Evolutionary conservation across 2,797 vertebrate genomes (phyloP), one percentile per base, ranked within the genome.

Genomic region (Astyanax mexicanus): DNA sequence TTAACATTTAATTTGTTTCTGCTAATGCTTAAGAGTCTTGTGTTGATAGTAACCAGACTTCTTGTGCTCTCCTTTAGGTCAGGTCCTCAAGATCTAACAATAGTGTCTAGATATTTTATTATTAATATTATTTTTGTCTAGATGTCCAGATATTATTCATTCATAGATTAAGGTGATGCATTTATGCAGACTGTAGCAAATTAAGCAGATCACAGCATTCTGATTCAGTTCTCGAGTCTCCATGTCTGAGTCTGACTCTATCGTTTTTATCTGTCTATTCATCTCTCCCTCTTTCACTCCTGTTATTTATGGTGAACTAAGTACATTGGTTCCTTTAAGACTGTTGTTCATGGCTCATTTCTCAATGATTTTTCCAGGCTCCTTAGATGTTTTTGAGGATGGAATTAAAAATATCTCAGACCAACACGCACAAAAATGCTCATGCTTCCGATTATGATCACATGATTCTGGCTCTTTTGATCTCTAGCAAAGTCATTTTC

Each of bases 391-490:
- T 6, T 78, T 55, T 69, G 55, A 27, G 37, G 40, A 69, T 38
- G 69, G 32, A 51, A 52, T 42, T 38, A 47, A 49, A 57, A 58
- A 42, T 45, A 55, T 55, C 45, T 38, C 13, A 42, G 13, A 70
- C 79, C 27, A 74, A 68, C 49, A 65, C 71, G 68, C 38, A 37
- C 62, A 64, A 72, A 66, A 42, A n/a, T 35, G 12, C 55, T 45
- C 23, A 40, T 23, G 23, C 55, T 45, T 65, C 29, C 42, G 15
- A 47, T 77, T 64, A 64, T n/a, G 13, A 55, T 71, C 75, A 77
- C 35, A 19, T 57, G 68, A 38, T 38, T 25, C 6, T 29, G 23
- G 8, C 23, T 35, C 58, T 47, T 70, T 65, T 66, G 49, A 77
- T 64, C 25, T 71, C 4, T 38, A 57, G 27, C 45, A 54, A 57